Evolutionary conservation across 1,140 invertebrate species (phyloP).

Genomic region (Agrypnia vestita): DNA sequence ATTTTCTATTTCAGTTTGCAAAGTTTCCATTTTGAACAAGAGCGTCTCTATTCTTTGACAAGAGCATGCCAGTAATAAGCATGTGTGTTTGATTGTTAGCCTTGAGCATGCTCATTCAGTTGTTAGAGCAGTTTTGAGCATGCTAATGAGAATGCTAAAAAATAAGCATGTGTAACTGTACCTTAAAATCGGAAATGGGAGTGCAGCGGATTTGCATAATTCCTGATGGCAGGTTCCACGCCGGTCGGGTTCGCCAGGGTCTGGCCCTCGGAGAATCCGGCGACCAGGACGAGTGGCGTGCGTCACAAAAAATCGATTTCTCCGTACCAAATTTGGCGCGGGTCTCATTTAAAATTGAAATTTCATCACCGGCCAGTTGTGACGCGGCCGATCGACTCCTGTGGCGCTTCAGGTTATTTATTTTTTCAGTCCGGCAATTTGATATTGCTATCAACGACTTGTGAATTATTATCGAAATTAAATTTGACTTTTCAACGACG

Average conservation of each 20-base stretch:
- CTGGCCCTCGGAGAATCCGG: conserved; percentile 1
- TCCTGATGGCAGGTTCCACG: neutral
- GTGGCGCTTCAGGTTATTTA: neutral
- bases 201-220: neutral
- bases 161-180: no score
- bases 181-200: no score
- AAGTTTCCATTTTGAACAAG: no score
- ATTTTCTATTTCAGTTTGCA: no score
- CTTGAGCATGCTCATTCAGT: no score
- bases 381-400: no score
- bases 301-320: conserved; percentile 13
- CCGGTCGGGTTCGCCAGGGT: conserved; percentile 20
- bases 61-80: no score
- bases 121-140: no score
- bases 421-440: conserved; percentile 2
- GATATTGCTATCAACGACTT: conserved; percentile 20
- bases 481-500: no score
- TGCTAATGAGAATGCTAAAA: no score
- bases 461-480: neutral
- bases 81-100: no score
- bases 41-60: no score
- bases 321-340: conserved; percentile 21
- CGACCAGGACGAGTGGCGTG: neutral
- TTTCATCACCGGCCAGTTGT: neutral
- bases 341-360: conserved; percentile 31